Evolutionary conservation across 2,113 vertebrate genomes (phyloP), one percentile per base, ranked within the genome.

Genomic region (Aegotheles bennettii): DNA sequence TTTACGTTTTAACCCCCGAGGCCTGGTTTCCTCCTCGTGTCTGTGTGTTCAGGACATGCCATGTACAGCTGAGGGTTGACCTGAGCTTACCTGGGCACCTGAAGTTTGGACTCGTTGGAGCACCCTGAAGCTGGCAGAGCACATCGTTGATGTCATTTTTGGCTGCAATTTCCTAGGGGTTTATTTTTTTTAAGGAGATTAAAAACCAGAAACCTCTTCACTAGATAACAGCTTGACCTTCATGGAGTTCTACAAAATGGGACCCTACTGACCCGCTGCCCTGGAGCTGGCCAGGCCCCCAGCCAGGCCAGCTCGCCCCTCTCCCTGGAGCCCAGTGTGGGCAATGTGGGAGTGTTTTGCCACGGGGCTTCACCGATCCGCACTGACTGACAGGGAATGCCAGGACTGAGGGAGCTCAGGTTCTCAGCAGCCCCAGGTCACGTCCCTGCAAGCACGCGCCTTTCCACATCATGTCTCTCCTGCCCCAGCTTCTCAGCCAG

Each of bases 131-230:
- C 40, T 61, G 63, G 28, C 53, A 90, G 40, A 60, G 24, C 1
- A 0, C 18, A 43, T 35, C 0, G 1, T 10, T 83, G 24, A 51
- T 0, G 0, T 31, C 1, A 36, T 33, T 51, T 84, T 33, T 69
- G 21, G 24, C 42, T 57, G 31, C 35, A 13, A 10, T 73, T 94
- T 68, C 76, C 71, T 54, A 17, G 6, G 13, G 31, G 8, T 35
- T 11, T 43, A 17, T 54, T 75, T 89, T 48, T 56, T 38, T 3
- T 6, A 85, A 70, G 25, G 31, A 65, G 10, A 77, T 38, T 76
- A 16, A 68, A 65, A 83, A 10, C 0, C 14, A 51, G 56, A 80
- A 18, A 0, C 9, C 38, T 68, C 43, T 77, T 48, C 29, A n/a
- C 42, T 50, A 19, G 14, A 17, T 59, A 47, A 51, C 54, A 81